These are phyloP conservation scores for Sus scrofa DNA, from an alignment of 2,113 vertebrate species.

Conservation along the genomic window DNA sequence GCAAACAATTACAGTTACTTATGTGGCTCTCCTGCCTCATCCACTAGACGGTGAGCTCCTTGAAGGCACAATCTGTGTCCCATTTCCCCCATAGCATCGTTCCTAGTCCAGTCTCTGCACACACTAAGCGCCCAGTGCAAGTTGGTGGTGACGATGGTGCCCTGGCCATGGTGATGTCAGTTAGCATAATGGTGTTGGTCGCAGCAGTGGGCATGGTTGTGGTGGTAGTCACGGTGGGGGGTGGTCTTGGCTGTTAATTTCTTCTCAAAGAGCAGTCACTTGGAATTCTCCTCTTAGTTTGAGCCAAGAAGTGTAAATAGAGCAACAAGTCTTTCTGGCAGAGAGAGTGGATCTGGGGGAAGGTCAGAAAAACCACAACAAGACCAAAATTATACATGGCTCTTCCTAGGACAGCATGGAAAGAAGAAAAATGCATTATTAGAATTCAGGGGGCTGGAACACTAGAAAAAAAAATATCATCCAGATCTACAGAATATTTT, in stretches of 20 bases:
- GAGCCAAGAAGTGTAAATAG: conserved; percentile 54
- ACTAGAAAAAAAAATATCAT: background rate
- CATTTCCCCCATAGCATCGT: fast-evolving
- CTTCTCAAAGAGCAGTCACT: conserved; percentile 30
- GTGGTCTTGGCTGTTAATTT: background rate
- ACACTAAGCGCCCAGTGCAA: background rate
- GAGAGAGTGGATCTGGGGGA: conserved; percentile 27
- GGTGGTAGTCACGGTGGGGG: background rate
- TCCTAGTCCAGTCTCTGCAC: background rate
- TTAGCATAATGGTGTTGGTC: background rate
- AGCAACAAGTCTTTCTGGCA: conserved; percentile 52
- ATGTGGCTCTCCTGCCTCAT: background rate
- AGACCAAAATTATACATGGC: conserved; percentile 64
- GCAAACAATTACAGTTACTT: conserved; percentile 32
- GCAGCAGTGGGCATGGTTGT: background rate
- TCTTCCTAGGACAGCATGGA: background rate
- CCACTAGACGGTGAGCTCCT: background rate
- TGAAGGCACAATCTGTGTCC: background rate
- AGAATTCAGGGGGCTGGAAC: background rate
- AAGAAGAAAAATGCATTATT: background rate
- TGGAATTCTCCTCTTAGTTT: conserved; percentile 39
- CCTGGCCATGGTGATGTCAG: background rate
- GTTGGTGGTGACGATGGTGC: too few species aligned
- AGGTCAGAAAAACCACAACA: conserved; percentile 55
- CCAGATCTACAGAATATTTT: background rate